Evolutionary conservation across 2,888 invertebrate genomes (phyloP).

Genomic region (Drosophila cracens): DNA sequence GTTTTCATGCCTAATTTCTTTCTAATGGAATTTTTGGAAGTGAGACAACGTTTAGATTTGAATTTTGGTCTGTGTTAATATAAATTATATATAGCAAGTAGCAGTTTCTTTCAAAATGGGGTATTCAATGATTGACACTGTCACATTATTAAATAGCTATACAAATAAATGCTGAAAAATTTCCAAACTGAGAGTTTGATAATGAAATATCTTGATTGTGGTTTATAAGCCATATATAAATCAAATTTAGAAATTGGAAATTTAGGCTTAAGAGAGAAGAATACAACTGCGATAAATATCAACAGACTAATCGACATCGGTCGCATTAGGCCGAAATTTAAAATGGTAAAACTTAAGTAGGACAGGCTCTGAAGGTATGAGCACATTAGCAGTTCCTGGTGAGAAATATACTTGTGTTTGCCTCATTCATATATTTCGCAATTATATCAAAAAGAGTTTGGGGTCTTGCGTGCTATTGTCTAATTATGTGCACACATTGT

Average conservation of each 20-base stretch:
- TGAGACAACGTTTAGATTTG: neutral
- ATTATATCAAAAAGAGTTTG: neutral
- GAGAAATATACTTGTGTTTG: neutral
- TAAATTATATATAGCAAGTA: neutral
- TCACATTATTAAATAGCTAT: neutral
- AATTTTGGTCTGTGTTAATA: neutral
- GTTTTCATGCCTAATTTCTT: neutral
- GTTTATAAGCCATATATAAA: neutral
- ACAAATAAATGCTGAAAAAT: neutral
- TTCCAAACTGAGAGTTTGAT: neutral
- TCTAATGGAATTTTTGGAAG: conserved; percentile 6
- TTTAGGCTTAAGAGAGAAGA: neutral
- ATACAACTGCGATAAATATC: neutral
- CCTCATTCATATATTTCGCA: neutral
- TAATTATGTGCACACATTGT: conserved; percentile 17
- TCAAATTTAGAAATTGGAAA: neutral
- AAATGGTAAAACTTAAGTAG: neutral
- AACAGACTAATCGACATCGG: neutral
- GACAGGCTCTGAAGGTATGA: neutral
- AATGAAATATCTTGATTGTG: neutral
- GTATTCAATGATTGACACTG: neutral
- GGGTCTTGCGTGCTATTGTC: conserved; percentile 12
- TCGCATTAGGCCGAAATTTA: neutral
- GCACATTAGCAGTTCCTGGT: no score
- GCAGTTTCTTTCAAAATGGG: neutral